phyloP scores from a whole-genome alignment of 2,113 vertebrate genomes.

The Pseudonaja textilis region DNA sequence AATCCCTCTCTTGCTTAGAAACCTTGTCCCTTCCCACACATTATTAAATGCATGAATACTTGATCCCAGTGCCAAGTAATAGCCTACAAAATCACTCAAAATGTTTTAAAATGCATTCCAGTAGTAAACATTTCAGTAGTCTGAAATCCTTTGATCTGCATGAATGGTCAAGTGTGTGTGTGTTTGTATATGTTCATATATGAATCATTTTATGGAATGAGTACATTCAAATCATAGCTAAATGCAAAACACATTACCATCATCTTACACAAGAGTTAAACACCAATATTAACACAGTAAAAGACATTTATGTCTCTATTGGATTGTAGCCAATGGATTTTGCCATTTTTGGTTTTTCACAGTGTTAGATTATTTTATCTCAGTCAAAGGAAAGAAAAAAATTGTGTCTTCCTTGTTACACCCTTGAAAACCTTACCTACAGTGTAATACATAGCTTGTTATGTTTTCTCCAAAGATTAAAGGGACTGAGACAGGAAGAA shows the following conservation, averaged over 20 bases:
- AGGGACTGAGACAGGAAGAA: neutral
- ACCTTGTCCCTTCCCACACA: neutral
- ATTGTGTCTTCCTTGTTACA: neutral
- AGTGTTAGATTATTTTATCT: neutral
- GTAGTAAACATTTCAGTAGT: conserved; percentile 1
- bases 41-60: neutral
- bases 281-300: neutral
- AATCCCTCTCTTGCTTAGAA: neutral
- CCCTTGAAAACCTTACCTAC: neutral
- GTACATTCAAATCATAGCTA: neutral
- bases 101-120: neutral
- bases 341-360: neutral
- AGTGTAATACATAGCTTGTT: neutral
- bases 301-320: neutral
- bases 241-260: neutral
- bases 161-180: neutral
- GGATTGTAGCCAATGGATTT: neutral
- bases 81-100: neutral
- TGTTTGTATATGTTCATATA: neutral
- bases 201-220: neutral
- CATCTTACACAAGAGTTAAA: neutral
- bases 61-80: neutral
- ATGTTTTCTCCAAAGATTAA: neutral
- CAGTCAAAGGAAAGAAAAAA: neutral
- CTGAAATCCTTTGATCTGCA: neutral